Evolutionary conservation across 2,797 vertebrate genomes (phyloP), one percentile per base, ranked within the genome.

Genomic region (Chrysocyon brachyurus): DNA sequence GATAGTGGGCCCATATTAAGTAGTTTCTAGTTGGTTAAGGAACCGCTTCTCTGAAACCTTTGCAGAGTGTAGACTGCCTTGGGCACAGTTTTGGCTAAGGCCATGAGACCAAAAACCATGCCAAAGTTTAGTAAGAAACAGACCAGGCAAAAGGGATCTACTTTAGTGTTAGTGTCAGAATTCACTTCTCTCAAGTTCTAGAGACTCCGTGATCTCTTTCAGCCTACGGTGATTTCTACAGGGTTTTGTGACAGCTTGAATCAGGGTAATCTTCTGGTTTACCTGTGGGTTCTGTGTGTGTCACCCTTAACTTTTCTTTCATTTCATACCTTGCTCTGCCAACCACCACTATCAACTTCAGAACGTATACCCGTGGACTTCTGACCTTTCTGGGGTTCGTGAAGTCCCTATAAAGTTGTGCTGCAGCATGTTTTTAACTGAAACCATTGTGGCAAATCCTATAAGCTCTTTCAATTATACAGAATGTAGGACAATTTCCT

Each of bases 401-500:
- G 57, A 88, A 94, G 70, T 86, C 49, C 72, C 56, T 86, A 3
- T 70, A 93, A 77, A 54, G 91, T 95, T 88, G 52, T 31, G 78
- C 33, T 15, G 82, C 19, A 70, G 16, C 12, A 46, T 33, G 63
- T 59, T 90, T 97, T 90, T 88, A 96, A 64, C 17, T 82, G 77
- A 97, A 86, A 72, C n/a, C 54, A 72, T 7, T 79, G 33, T 70
- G 66, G 63, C 26, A 89, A 92, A 91, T 49, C 79, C 75, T 81
- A 12, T 4, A 78, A 61, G 40, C 14, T 94, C n/a, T 83, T 75
- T 70, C 79, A 94, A 59, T 93, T 82, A 28, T 92, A 64, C 24
- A 86, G 66, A 70, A 57, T 49, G 52, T 87, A 28, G 73, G 15
- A 82, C 12, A 78, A 12, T 63, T 57, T 89, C 59, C 28, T 82